phyloP scores from a whole-genome alignment of 2,797 vertebrate species.

The Melanotaenia parkinsoni region DNA sequence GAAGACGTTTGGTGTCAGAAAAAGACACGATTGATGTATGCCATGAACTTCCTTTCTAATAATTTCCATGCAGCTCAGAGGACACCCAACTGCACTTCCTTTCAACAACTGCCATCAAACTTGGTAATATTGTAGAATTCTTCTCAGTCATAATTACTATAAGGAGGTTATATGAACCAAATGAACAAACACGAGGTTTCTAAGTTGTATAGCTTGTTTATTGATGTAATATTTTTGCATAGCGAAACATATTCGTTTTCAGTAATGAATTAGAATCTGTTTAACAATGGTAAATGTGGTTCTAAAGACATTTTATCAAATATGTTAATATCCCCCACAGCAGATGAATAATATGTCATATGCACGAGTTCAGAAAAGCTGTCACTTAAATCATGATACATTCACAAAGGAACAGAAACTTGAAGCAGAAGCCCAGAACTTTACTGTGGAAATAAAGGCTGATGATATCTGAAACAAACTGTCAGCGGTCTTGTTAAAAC shows the following conservation, averaged over 20 bases:
- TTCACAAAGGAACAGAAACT: conserved; percentile 61
- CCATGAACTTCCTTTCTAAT: too few species aligned
- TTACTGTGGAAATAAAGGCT: conserved; percentile 54
- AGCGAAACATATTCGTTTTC: conserved; percentile 90
- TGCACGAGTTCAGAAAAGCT: conserved; percentile 60
- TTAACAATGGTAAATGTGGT: conserved; percentile 87
- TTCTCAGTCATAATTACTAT: neutral
- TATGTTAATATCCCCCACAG: conserved; percentile 80
- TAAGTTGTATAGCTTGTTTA: conserved; percentile 91
- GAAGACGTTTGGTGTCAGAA: too few species aligned
- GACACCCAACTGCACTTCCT: too few species aligned
- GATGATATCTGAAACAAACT: conserved; percentile 26
- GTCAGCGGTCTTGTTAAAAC: conserved; percentile 37
- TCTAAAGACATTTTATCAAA: conserved; percentile 77
- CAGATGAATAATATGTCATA: conserved; percentile 78
- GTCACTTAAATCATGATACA: conserved; percentile 67
- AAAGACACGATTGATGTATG: too few species aligned
- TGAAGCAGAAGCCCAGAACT: neutral
- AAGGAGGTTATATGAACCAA: neutral
- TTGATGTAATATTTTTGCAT: conserved; percentile 90
- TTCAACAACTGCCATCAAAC: neutral
- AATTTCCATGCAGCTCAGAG: too few species aligned
- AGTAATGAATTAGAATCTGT: conserved; percentile 86
- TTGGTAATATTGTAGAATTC: neutral
- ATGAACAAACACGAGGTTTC: conserved; percentile 7